Evolutionary conservation across 2,888 invertebrate genomes (phyloP), one percentile per base, ranked within the genome.

Genomic region (Phyllotreta cruciferae): DNA sequence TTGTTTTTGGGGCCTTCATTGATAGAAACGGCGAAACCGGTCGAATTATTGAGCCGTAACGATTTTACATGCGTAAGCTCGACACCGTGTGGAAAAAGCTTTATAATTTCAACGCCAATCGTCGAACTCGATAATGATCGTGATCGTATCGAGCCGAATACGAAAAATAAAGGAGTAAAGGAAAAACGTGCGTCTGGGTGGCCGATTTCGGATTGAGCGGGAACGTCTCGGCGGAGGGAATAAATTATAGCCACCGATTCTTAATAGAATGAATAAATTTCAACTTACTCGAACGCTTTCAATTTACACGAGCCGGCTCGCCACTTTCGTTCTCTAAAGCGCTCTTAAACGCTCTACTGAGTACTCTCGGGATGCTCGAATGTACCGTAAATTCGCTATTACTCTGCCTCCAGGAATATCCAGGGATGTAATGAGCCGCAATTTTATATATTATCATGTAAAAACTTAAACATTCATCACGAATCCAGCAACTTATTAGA

Each of bases 231-330:
- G 35, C 24, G 24, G 24, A 24, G 24, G 24, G 47, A 61, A 55
- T 61, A 61, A 61, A 61, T 61, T 61, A 61, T 49, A 61, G 61
- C 55, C 61, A 61, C 61, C 61, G 61, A 56, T 61, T 61, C 49
- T 49, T 49, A 61, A 60, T 60, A 60, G 58, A 60, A 52, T 60
- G 58, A 60, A 60, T 60, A 52, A 60, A 60, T 60, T 60, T 60
- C 14, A 42, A 58, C 41, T 58, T 50, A 42, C 50, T 39, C 36
- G 52, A 8, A 60, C 42, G 52, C 52, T 60, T 60, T 60, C 58
- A 60, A 60, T 60, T 60, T 60, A 60, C 52, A 52, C 44, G 10
- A 5, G 44, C 58, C 58, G 58, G 41, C 52, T 52, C 44, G 52
- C 49, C 50, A 58, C 35, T 49, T 58, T 35, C 41, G 41, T 50